These are phyloP conservation scores for Cirrhinus molitorella DNA, from an alignment of 2,797 vertebrate genomes.

Conservation along the genomic window DNA sequence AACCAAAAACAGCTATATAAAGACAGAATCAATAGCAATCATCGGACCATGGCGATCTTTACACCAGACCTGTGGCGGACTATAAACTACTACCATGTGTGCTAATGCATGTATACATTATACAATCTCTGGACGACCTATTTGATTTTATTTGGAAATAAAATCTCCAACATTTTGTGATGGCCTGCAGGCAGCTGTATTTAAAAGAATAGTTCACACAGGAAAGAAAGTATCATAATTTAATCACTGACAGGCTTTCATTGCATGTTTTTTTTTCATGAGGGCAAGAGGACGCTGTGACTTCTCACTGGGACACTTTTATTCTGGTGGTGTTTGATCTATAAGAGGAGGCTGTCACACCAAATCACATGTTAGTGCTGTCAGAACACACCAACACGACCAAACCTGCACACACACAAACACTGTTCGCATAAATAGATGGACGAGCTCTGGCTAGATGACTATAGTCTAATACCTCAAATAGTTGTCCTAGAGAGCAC, in stretches of 20 bases:
- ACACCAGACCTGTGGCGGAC: background rate
- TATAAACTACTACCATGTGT: background rate
- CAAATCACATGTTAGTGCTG: slow-evolving; percentile 27
- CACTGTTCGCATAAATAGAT: background rate
- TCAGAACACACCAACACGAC: slow-evolving; percentile 23
- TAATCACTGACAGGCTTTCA: background rate
- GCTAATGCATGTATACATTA: slow-evolving; percentile 26
- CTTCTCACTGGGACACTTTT: slow-evolving; percentile 12
- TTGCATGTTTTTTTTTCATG: slow-evolving; percentile 10
- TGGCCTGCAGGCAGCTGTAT: background rate
- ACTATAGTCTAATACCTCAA: slow-evolving; percentile 8
- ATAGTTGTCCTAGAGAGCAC: background rate
- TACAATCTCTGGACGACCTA: background rate
- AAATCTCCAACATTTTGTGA: background rate
- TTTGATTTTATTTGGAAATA: slow-evolving; percentile 8
- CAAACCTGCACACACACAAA: slow-evolving; percentile 14
- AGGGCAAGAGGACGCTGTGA: slow-evolving; percentile 10
- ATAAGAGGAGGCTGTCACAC: background rate
- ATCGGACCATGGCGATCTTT: slow-evolving; percentile 38
- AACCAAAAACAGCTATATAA: slow-evolving; percentile 50
- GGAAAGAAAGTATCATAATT: background rate
- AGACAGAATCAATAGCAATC: slow-evolving; percentile 55
- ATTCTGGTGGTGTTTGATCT: slow-evolving; percentile 30
- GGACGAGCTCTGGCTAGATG: background rate
- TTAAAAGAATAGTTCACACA: background rate